phyloP scores from a whole-genome alignment of 2,797 vertebrate species.

The Mormyrops attenuatus region DNA sequence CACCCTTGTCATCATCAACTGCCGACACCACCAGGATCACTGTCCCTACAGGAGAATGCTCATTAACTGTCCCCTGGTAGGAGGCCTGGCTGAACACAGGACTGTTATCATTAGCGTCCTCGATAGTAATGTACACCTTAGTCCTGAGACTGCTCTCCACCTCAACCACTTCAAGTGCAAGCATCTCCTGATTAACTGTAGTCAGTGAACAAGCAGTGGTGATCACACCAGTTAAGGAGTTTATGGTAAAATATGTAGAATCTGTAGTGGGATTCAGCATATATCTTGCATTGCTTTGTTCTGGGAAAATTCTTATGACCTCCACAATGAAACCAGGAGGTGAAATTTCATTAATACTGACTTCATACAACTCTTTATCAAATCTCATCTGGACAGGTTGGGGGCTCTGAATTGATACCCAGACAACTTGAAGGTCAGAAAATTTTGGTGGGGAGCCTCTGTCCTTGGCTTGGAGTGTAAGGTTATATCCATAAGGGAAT shows the following conservation, averaged over 20 bases:
- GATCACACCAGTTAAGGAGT: slow-evolving; percentile 82
- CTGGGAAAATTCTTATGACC: slow-evolving; percentile 74
- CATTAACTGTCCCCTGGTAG: slow-evolving; percentile 77
- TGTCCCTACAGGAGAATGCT: slow-evolving; percentile 74
- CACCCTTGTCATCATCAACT: slow-evolving; percentile 79
- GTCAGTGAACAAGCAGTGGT: slow-evolving; percentile 71
- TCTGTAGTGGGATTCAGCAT: slow-evolving; percentile 67
- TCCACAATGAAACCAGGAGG: slow-evolving; percentile 81
- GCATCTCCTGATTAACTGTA: slow-evolving; percentile 64
- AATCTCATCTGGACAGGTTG: slow-evolving; percentile 68
- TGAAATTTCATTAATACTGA: slow-evolving; percentile 81
- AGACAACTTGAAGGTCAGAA: slow-evolving; percentile 76
- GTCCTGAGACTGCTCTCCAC: slow-evolving; percentile 69
- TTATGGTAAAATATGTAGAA: slow-evolving; percentile 76
- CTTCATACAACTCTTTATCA: slow-evolving; percentile 79
- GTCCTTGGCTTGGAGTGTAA: slow-evolving; percentile 93
- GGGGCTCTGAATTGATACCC: slow-evolving; percentile 70
- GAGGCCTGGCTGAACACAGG: slow-evolving; percentile 76
- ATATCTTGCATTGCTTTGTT: slow-evolving; percentile 72
- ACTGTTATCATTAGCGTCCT: slow-evolving; percentile 80
- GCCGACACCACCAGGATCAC: slow-evolving; percentile 76
- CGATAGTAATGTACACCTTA: slow-evolving; percentile 73
- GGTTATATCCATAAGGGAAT: slow-evolving; percentile 80
- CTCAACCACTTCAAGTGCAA: slow-evolving; percentile 81
- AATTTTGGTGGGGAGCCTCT: slow-evolving; percentile 79